Conservation (phyloP, 2,797 vertebrate species). For the Bothrops alternatus region DNA sequence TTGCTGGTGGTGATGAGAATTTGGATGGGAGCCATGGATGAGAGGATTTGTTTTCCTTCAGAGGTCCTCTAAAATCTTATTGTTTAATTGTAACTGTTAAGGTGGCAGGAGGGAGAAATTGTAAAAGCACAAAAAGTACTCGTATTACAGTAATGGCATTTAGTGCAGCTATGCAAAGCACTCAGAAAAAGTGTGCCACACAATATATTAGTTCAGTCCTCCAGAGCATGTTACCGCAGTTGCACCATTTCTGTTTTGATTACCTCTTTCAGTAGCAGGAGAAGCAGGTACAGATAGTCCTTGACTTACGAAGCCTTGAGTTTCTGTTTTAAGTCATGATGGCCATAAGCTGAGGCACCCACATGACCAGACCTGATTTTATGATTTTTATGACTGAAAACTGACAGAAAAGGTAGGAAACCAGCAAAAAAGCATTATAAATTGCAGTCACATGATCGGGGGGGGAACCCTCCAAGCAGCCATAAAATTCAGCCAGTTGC, state of each 20-base stretch:
- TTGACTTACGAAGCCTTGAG: background rate
- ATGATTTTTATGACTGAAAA: background rate
- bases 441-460: background rate
- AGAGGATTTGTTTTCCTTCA: background rate
- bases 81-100: background rate
- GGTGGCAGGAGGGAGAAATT: background rate
- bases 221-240: background rate
- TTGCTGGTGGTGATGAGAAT: background rate
- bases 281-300: background rate
- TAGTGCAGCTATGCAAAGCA: background rate
- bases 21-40: background rate
- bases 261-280: background rate
- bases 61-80: background rate
- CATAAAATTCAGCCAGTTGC: background rate
- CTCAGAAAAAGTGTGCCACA: background rate
- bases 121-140: background rate
- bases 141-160: background rate
- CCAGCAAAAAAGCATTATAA: background rate
- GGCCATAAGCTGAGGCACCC: background rate
- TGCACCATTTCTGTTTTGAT: background rate
- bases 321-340: background rate
- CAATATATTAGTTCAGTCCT: background rate
- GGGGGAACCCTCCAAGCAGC: background rate
- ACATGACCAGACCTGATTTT: too few relatives aligned
- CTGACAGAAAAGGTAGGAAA: background rate